A percentile compares a stretch with the other conserved stretches of the same genome.
phyloP scores from a whole-genome alignment of 2,113 vertebrate genomes.

The Pseudopipra pipra region DNA sequence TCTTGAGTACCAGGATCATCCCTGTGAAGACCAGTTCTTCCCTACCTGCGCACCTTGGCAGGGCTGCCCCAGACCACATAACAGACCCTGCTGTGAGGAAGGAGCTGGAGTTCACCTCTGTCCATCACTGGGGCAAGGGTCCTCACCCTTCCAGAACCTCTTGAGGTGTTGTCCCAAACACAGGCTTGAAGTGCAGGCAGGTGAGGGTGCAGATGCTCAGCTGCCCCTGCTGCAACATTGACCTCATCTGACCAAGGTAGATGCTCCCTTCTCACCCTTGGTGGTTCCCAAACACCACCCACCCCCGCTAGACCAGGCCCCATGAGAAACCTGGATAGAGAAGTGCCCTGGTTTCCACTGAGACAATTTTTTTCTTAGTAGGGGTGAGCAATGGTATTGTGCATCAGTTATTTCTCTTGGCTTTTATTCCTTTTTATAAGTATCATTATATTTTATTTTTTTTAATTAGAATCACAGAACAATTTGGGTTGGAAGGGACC shows the following conservation, averaged over 20 bases:
- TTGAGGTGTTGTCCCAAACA: neutral
- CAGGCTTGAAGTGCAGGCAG: neutral
- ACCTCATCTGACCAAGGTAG: too few species aligned
- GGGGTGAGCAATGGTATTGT: neutral
- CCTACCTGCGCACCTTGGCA: neutral
- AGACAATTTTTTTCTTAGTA: neutral
- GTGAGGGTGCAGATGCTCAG: neutral
- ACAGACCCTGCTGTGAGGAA: neutral
- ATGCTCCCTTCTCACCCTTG: neutral
- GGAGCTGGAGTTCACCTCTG: too few species aligned
- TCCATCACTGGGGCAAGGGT: neutral
- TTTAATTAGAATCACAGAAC: neutral
- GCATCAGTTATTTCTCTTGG: neutral
- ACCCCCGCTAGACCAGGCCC: too few species aligned
- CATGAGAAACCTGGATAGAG: neutral
- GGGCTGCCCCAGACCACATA: neutral
- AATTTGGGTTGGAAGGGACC: accelerated
- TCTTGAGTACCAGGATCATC: neutral
- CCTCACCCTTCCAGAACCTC: neutral
- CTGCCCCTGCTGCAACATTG: accelerated
- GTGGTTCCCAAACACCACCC: neutral
- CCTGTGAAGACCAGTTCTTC: neutral
- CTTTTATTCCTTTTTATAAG: neutral
- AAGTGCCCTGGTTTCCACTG: neutral
- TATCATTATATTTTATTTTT: neutral